phyloP scores from a whole-genome alignment of 2,888 invertebrate genomes.

The Drosophila anomalipes region DNA sequence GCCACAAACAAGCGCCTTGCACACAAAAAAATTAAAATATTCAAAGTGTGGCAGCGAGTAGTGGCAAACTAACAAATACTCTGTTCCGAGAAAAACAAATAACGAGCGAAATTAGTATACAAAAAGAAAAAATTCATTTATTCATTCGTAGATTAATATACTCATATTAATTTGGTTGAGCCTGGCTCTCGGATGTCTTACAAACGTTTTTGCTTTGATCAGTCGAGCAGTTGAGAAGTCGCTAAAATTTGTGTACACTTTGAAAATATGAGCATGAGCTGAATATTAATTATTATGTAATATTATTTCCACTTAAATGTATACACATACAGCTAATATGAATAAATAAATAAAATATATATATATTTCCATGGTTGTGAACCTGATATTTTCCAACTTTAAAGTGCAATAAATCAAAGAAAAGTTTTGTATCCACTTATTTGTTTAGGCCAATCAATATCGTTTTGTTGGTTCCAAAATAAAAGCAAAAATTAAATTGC shows the following conservation, averaged over 20 bases:
- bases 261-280: neutral
- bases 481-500: neutral
- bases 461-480: neutral
- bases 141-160: neutral
- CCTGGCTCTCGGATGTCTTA: neutral
- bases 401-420: neutral
- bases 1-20: constrained; percentile 18
- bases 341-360: neutral
- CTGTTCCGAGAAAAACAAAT: neutral
- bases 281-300: neutral
- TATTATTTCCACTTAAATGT: neutral
- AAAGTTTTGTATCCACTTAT: neutral
- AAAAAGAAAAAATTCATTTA: neutral
- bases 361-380: neutral
- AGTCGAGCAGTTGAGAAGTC: neutral
- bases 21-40: neutral
- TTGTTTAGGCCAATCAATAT: neutral
- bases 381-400: too few species aligned
- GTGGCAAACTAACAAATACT: constrained; percentile 2
- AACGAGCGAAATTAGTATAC: neutral
- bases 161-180: neutral
- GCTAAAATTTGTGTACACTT: neutral
- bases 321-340: neutral
- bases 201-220: neutral
- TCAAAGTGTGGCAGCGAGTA: neutral